A percentile compares a stretch with the other conserved stretches of the same genome.
Evolutionary conservation across 1,140 invertebrate genomes (phyloP).

Genomic region (Idris sp.): DNA sequence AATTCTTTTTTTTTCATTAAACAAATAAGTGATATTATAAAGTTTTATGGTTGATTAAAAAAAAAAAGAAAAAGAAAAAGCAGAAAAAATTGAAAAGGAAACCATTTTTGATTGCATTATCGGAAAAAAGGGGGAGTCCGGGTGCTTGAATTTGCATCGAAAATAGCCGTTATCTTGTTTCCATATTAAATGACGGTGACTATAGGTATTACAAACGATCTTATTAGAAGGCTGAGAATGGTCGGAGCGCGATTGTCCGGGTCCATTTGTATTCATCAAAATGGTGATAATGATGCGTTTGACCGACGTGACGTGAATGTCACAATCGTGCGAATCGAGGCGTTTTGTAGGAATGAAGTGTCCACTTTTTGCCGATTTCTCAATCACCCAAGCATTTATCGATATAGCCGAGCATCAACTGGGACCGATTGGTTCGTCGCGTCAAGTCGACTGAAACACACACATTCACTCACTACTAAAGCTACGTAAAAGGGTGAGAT

Average conservation of each 20-base stretch:
- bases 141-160: slow-evolving; percentile 19
- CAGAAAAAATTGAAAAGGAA: too few species aligned
- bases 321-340: slow-evolving; percentile 52
- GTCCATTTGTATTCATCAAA: slow-evolving; percentile 44
- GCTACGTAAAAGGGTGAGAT: slow-evolving; percentile 69
- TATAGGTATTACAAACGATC: slow-evolving; percentile 16
- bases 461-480: slow-evolving; percentile 77
- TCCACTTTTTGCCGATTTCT: slow-evolving; percentile 60
- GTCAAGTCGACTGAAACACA: slow-evolving; percentile 73
- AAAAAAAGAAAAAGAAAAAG: too few species aligned
- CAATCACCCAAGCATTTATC: slow-evolving; percentile 77
- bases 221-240: slow-evolving; percentile 20
- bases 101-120: too few species aligned
- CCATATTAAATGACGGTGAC: slow-evolving; percentile 20
- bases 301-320: slow-evolving; percentile 58
- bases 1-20: too few species aligned
- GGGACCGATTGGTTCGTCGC: slow-evolving; percentile 72
- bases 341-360: slow-evolving; percentile 46
- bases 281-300: slow-evolving; percentile 49
- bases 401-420: slow-evolving; percentile 72
- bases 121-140: background rate
- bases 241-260: slow-evolving; percentile 15
- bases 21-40: too few species aligned
- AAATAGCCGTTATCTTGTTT: slow-evolving; percentile 32
- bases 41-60: background rate